These are phyloP conservation scores for Acanthurus tractus DNA, from an alignment of 2,797 vertebrate species.

Conservation along the genomic window DNA sequence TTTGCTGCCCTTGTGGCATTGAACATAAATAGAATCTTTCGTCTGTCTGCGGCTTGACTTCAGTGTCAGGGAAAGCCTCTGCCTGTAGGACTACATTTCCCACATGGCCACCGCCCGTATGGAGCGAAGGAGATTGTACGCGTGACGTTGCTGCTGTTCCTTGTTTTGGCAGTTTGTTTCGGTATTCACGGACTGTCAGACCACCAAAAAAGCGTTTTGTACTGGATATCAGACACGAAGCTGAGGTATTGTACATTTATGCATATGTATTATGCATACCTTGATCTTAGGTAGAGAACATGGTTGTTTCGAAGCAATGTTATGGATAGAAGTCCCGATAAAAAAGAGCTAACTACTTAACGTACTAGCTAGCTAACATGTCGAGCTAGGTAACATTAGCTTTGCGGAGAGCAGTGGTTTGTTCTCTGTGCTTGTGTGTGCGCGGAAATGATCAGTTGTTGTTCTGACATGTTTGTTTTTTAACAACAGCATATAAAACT, in stretches of 20 bases:
- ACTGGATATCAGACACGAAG: slow-evolving; percentile 27
- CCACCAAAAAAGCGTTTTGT: slow-evolving; percentile 48
- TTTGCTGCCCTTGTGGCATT: neutral
- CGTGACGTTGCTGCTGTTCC: slow-evolving; percentile 61
- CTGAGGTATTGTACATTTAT: slow-evolving; percentile 55
- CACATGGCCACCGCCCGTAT: slow-evolving; percentile 19
- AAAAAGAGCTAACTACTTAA: slow-evolving; percentile 68
- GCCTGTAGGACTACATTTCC: slow-evolving; percentile 59
- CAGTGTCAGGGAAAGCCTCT: neutral
- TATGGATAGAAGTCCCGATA: slow-evolving; percentile 29
- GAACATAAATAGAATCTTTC: neutral
- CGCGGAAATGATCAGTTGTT: slow-evolving; percentile 59
- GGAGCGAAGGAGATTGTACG: slow-evolving; percentile 13
- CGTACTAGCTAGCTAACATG: slow-evolving; percentile 62
- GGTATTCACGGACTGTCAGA: slow-evolving; percentile 76
- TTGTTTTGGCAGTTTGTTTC: slow-evolving; percentile 87
- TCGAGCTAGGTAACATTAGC: slow-evolving; percentile 65
- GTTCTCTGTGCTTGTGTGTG: slow-evolving; percentile 12
- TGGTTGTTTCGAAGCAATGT: neutral
- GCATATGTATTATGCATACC: neutral
- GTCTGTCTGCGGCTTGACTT: neutral
- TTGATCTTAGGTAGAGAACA: neutral
- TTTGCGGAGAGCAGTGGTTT: slow-evolving; percentile 50
- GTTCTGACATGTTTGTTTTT: slow-evolving; percentile 33
- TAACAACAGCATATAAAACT: neutral